Evolutionary conservation across 2,797 vertebrate genomes (phyloP).

Genomic region (Potorous gilbertii): DNA sequence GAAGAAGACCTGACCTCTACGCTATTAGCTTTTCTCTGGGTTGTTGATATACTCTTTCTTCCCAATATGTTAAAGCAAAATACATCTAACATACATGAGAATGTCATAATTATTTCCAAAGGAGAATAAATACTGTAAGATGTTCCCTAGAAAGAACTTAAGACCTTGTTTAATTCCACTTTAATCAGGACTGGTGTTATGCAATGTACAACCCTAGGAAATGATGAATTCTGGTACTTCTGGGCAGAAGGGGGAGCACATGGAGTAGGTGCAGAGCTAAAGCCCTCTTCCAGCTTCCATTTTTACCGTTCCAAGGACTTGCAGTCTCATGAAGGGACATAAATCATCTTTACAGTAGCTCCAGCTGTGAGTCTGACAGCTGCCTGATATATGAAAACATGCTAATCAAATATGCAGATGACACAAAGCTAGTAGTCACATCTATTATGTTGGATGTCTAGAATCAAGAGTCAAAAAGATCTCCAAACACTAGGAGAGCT

Average conservation of each 20-base stretch:
- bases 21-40: neutral
- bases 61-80: neutral
- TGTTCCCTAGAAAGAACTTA: neutral
- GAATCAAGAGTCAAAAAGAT: neutral
- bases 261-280: neutral
- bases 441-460: neutral
- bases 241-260: neutral
- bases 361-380: neutral
- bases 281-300: neutral
- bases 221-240: neutral
- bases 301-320: neutral
- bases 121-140: neutral
- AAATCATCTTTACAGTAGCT: neutral
- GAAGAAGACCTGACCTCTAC: neutral
- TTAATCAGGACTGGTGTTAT: neutral
- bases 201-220: neutral
- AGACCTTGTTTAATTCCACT: neutral
- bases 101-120: conserved; percentile 9
- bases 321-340: neutral
- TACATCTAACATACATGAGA: neutral
- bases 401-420: neutral
- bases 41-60: neutral
- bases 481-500: neutral
- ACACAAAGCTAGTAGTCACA: neutral
- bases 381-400: neutral